phyloP scores from a whole-genome alignment of 1,140 invertebrate genomes.

The Papilio xuthus region DNA sequence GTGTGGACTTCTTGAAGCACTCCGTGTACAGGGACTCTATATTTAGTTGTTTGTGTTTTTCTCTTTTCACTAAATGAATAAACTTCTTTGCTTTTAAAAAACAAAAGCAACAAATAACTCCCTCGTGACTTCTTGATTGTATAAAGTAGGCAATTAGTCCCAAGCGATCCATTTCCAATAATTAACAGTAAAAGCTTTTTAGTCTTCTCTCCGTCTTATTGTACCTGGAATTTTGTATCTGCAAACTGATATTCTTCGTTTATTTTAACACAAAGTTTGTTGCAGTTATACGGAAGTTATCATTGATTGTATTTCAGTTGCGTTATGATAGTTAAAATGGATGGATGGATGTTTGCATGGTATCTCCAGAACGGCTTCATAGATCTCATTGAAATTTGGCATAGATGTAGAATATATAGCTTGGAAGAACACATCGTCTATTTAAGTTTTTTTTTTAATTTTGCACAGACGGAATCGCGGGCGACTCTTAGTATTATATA shows the following conservation, averaged over 20 bases:
- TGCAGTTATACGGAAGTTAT: neutral
- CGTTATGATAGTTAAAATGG: too few species aligned
- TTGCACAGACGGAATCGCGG: too few species aligned
- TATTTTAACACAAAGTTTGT: neutral
- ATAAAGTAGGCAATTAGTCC: neutral
- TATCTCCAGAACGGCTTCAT: too few species aligned
- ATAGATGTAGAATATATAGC: too few species aligned
- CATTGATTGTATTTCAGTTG: neutral
- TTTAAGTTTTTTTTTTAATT: too few species aligned
- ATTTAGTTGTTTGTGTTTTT: neutral
- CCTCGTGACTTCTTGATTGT: neutral
- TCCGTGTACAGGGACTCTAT: too few species aligned
- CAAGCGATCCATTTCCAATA: neutral
- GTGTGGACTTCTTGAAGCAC: too few species aligned
- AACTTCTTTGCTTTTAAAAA: neutral
- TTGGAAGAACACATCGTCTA: too few species aligned
- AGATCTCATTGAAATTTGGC: too few species aligned
- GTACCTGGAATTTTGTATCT: neutral
- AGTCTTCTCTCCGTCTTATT: neutral
- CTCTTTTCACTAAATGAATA: neutral
- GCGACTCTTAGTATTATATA: too few species aligned
- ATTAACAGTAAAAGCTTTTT: constrained; percentile 22
- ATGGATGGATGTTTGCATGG: too few species aligned
- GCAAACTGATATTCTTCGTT: neutral
- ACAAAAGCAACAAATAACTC: neutral